Evolutionary conservation across 2,113 vertebrate species (phyloP).

Genomic region (Melanerpes formicivorus): DNA sequence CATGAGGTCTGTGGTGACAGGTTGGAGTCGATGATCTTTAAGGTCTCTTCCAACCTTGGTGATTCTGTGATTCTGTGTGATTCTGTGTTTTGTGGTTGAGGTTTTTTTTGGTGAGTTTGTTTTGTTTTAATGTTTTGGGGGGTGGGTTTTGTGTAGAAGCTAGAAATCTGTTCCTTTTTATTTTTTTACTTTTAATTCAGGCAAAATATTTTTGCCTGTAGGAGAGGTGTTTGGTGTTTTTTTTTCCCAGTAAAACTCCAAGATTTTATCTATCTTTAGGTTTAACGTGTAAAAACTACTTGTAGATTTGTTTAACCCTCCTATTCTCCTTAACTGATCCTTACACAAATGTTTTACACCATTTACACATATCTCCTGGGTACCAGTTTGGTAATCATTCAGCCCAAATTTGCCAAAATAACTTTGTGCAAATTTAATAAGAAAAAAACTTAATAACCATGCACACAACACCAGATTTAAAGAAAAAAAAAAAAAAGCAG

Average conservation of each 20-base stretch:
- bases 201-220: background rate
- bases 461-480: background rate
- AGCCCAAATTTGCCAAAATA: background rate
- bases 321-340: background rate
- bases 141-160: background rate
- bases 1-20: no score
- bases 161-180: background rate
- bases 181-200: background rate
- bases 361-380: background rate
- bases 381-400: background rate
- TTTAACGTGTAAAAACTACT: background rate
- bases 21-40: no score
- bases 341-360: background rate
- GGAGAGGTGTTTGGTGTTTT: background rate
- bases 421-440: background rate
- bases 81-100: background rate
- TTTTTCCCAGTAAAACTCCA: background rate
- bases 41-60: no score
- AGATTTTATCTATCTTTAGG: background rate
- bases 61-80: no score
- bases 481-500: background rate
- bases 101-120: background rate
- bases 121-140: background rate
- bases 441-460: slow-evolving; percentile 21
- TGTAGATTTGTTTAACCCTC: background rate